Conservation (phyloP, 37 sponge, comb jelly and placozoan species). For the Spongilla lacustris region DNA sequence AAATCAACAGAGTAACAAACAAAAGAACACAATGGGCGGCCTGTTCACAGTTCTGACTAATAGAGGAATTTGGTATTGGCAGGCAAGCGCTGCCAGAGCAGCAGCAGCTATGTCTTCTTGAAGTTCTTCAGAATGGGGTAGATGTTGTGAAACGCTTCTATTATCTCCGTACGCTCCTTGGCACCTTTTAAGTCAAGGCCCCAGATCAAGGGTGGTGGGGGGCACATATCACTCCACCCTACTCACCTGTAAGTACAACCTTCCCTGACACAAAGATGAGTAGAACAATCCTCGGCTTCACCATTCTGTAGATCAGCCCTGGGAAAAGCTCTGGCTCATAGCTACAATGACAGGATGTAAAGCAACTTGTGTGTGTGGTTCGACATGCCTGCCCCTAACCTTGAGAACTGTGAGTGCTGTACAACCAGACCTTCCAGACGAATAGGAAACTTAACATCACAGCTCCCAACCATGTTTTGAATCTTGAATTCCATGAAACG, state of each 20-base stretch:
- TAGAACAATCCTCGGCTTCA: slow-evolving; percentile 93
- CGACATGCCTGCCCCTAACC: slow-evolving; percentile 32
- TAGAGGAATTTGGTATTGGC: not conserved
- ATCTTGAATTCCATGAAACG: slow-evolving; percentile 96
- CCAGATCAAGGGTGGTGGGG: no score
- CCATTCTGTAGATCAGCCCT: slow-evolving; percentile 98
- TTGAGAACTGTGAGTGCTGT: slow-evolving; percentile 93
- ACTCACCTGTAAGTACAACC: slow-evolving; percentile 92
- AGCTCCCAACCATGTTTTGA: slow-evolving; percentile 99
- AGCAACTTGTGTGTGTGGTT: no score
- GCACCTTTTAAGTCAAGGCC: slow-evolving; percentile 68
- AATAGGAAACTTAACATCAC: slow-evolving; percentile 99
- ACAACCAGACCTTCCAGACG: slow-evolving; percentile 93
- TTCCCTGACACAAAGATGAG: slow-evolving; percentile 99
- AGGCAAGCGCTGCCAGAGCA: not conserved
- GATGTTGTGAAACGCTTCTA: slow-evolving; percentile 95
- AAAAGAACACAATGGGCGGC: not conserved
- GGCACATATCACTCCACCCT: no score
- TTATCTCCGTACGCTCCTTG: slow-evolving; percentile 89
- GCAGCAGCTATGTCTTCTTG: slow-evolving; percentile 67
- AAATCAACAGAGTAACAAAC: not conserved
- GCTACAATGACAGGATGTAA: slow-evolving; percentile 45
- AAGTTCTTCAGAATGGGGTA: slow-evolving; percentile 96
- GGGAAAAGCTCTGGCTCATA: slow-evolving; percentile 99
- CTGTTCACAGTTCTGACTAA: not conserved